Percentiles rank a stretch among this genome's conserved stretches.
Evolutionary conservation across 2,888 invertebrate genomes (phyloP).

Genomic region (Isoperla grammatica): DNA sequence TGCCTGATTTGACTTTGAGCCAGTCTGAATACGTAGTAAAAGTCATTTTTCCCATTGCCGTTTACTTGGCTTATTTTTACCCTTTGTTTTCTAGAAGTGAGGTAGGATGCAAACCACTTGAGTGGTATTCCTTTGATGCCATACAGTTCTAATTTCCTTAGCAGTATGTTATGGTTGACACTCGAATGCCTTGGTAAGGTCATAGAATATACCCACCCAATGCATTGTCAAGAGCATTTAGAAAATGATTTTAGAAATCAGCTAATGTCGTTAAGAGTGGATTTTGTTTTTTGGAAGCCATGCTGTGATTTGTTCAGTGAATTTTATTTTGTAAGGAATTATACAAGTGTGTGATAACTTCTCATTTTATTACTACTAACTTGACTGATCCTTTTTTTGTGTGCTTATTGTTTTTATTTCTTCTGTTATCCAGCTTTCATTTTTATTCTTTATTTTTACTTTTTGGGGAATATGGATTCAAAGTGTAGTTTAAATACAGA

Average conservation of each 20-base stretch:
- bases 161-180: conserved; percentile 17
- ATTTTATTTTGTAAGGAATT: conserved; percentile 3
- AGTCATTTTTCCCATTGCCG: neutral
- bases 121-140: conserved; percentile 15
- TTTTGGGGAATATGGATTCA: too few species aligned
- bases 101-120: conserved; percentile 15
- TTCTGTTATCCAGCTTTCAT: too few species aligned
- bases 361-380: too few species aligned
- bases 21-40: neutral
- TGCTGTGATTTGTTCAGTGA: conserved; percentile 15
- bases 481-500: too few species aligned
- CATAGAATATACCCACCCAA: conserved; percentile 14
- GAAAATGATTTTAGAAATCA: conserved; percentile 2
- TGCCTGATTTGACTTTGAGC: neutral
- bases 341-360: neutral
- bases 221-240: neutral
- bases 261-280: conserved; percentile 10
- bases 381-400: too few species aligned
- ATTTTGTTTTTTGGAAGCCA: conserved; percentile 19
- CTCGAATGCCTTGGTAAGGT: conserved; percentile 24
- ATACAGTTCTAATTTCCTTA: conserved; percentile 13
- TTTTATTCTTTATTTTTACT: too few species aligned
- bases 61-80: neutral
- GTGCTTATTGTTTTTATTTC: too few species aligned
- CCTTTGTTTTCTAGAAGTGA: conserved; percentile 10